Evolutionary conservation across 2,888 invertebrate species (phyloP).

Genomic region (Pseudococcus longispinus): DNA sequence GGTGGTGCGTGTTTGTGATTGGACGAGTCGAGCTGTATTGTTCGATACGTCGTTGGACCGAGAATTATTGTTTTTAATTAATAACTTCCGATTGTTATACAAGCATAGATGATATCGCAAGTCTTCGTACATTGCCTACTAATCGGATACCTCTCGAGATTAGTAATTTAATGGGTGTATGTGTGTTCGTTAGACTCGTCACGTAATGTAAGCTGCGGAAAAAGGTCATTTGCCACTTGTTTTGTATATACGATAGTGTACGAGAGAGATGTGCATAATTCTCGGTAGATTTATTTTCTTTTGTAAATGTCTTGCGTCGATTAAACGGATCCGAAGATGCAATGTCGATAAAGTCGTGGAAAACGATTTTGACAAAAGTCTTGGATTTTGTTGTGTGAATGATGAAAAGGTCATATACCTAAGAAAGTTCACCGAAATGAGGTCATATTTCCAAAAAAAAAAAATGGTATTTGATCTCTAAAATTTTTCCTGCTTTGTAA

Average conservation of each 20-base stretch:
- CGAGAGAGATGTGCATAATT: neutral
- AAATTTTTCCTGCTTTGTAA: too few relatives aligned
- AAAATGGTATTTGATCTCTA: too few relatives aligned
- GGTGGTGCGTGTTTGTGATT: constrained; percentile 40
- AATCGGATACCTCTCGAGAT: neutral
- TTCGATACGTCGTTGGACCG: neutral
- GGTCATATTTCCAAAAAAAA: too few relatives aligned
- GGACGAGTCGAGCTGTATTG: constrained; percentile 12
- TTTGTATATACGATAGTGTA: neutral
- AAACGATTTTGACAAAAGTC: too few relatives aligned
- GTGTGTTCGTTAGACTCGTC: constrained; percentile 10
- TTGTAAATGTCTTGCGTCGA: neutral
- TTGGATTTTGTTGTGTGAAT: too few relatives aligned
- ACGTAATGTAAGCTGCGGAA: neutral
- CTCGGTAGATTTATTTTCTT: neutral
- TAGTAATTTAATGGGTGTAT: neutral
- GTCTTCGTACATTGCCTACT: constrained; percentile 7
- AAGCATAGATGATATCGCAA: constrained; percentile 7
- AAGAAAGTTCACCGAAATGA: too few relatives aligned
- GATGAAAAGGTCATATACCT: too few relatives aligned
- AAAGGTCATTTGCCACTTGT: constrained; percentile 16
- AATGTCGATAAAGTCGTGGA: too few relatives aligned
- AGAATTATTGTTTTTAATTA: constrained; percentile 46
- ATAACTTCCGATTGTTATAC: constrained; percentile 42
- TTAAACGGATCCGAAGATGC: too few relatives aligned